Percentiles rank a stretch among this genome's conserved stretches.
phyloP scores from a whole-genome alignment of 2,888 invertebrate species.

The Megaustenia siamemsis region DNA sequence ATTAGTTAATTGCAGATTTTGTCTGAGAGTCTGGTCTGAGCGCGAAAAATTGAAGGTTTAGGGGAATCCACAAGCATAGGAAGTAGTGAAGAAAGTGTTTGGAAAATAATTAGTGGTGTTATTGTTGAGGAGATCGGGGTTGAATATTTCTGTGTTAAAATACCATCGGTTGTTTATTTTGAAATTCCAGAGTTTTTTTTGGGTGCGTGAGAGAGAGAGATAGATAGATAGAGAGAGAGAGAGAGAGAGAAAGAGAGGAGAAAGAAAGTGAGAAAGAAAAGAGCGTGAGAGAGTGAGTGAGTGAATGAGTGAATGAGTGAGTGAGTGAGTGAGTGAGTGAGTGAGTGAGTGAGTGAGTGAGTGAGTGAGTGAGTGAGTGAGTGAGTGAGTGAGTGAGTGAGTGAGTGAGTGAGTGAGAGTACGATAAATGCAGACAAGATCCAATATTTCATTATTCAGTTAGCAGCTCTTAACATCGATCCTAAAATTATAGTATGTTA shows the following conservation, averaged over 20 bases:
- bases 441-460: too few relatives aligned
- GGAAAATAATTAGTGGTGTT: background rate
- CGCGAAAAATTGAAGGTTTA: background rate
- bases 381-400: too few relatives aligned
- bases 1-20: background rate
- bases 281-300: too few relatives aligned
- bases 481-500: too few relatives aligned
- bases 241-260: background rate
- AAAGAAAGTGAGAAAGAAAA: constrained; percentile 2
- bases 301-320: too few relatives aligned
- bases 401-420: too few relatives aligned
- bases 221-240: background rate
- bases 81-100: background rate
- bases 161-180: background rate
- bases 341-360: too few relatives aligned
- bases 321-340: too few relatives aligned
- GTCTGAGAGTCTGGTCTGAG: background rate
- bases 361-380: too few relatives aligned
- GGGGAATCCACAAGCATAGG: background rate
- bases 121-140: background rate
- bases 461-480: too few relatives aligned
- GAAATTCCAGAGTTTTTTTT: too few relatives aligned
- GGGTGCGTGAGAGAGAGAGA: background rate
- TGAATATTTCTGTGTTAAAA: background rate
- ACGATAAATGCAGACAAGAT: too few relatives aligned